Percentiles rank a stretch among this genome's conserved stretches.
These are phyloP conservation scores for Agrochola macilenta DNA, from an alignment of 2,888 invertebrate species.

Conservation along the genomic window DNA sequence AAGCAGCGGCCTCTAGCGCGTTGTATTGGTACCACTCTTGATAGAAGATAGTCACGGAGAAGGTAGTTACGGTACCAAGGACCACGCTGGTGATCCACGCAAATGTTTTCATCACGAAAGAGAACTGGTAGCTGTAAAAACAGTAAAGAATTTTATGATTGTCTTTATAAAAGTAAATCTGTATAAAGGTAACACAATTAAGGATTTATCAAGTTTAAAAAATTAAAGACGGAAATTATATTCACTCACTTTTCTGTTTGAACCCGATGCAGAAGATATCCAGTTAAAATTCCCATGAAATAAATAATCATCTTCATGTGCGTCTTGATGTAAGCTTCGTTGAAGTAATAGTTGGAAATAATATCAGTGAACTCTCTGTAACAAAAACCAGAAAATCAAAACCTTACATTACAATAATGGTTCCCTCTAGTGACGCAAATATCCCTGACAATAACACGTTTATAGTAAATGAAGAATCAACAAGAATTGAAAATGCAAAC, in stretches of 20 bases:
- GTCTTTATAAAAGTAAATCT: not conserved
- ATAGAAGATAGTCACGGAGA: slow-evolving; percentile 92
- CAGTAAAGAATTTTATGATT: fast-evolving
- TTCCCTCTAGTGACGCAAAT: too few species aligned
- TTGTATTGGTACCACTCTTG: slow-evolving; percentile 91
- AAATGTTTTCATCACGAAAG: slow-evolving; percentile 76
- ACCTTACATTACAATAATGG: not conserved
- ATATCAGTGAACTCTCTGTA: slow-evolving; percentile 92
- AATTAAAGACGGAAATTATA: not conserved
- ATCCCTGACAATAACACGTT: not conserved
- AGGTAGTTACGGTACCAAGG: slow-evolving; percentile 90
- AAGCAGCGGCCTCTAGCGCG: slow-evolving; percentile 91
- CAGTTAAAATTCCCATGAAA: slow-evolving; percentile 92
- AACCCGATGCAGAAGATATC: slow-evolving; percentile 92
- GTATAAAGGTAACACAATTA: not conserved
- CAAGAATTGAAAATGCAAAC: slow-evolving; percentile 68
- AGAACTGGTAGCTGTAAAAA: slow-evolving; percentile 80
- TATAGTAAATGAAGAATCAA: not conserved
- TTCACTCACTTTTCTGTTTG: slow-evolving; percentile 91
- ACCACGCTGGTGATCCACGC: slow-evolving; percentile 83
- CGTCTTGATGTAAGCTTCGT: slow-evolving; percentile 93
- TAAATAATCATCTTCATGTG: slow-evolving; percentile 94
- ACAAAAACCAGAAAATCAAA: slow-evolving; percentile 58
- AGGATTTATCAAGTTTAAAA: not conserved
- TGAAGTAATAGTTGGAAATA: slow-evolving; percentile 91